Conservation (phyloP, 2,888 invertebrate species). For the Cremastobaeus sp. region DNA sequence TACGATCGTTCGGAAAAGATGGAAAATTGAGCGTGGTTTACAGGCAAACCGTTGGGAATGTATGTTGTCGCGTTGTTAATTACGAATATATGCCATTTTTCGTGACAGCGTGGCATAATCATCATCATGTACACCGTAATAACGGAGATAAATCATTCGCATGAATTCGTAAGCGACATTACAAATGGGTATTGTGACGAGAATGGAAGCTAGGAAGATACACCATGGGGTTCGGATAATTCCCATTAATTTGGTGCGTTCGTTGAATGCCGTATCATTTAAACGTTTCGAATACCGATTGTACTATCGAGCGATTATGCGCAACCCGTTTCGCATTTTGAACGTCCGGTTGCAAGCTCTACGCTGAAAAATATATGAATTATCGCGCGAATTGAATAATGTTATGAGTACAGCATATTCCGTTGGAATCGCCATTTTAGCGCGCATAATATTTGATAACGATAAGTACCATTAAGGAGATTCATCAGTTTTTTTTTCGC, state of each 20-base stretch:
- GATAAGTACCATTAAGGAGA: conserved; percentile 16
- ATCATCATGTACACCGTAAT: conserved; percentile 54
- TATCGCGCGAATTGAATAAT: conserved; percentile 42
- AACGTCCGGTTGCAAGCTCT: conserved; percentile 14
- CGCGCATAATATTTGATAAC: conserved; percentile 20
- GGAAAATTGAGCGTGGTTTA: conserved; percentile 33
- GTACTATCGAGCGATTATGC: conserved; percentile 47
- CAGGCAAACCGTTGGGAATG: conserved; percentile 13
- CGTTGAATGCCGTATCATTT: conserved; percentile 58
- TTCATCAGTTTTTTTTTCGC: too few relatives aligned
- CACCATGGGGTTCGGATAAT: conserved; percentile 52
- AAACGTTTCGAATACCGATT: conserved; percentile 58
- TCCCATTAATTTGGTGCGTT: conserved; percentile 61
- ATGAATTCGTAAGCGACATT: conserved; percentile 57
- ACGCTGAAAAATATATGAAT: conserved; percentile 52
- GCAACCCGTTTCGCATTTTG: conserved; percentile 51
- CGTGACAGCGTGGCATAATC: conserved; percentile 29
- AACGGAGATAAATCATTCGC: conserved; percentile 59
- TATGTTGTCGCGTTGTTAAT: conserved; percentile 42
- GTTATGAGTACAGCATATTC: conserved; percentile 44
- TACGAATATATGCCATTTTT: conserved; percentile 43
- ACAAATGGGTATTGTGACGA: conserved; percentile 50
- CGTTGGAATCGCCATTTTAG: conserved; percentile 16
- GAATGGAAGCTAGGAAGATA: conserved; percentile 42
- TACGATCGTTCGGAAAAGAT: conserved; percentile 19